Base-by-base conservation (phyloP, 2,113 vertebrate species). In the Eptesicus fuscus region DNA sequence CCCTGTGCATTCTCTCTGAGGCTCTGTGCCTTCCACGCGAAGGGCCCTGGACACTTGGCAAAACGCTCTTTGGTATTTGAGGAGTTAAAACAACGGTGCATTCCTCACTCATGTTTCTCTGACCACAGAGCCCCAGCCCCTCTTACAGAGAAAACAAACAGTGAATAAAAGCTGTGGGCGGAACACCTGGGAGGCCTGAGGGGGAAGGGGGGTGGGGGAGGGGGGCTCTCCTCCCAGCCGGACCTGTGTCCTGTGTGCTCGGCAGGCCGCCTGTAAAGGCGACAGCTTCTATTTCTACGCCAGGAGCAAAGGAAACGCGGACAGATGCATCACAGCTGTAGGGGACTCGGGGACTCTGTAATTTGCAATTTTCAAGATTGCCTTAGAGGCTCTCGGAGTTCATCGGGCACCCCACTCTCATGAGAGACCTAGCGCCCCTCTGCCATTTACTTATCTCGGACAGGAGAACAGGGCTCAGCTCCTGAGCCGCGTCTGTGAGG, bases 361-460 rank as follows among this genome's bases (percentile, higher is more conserved):
- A 95, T 79, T 89, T 53, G 42, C 70, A 65, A 25, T 92, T 93
- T 93, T 63, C 47, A 70, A 92, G 88, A 85, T 47, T 40, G 71
- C 47, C 90, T 77, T 59, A 40, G 69, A 28, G 51, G 23, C 78
- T 83, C 73, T 61, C 13, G 5, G 84, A 85, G 74, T 82, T 84
- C 28, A 28, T 16, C n/a, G 42, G 74, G 83, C 53, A 93, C 56
- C 51, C 53, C 83, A 56, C 37, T 76, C 90, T 76, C 49, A 23
- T 1, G 78, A 91, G 83, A 88, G 20, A 32, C 35, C 35, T 40
- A 0, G 13, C 40, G 61, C 70, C 69, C 49, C 40, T 69, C 35
- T 25, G 70, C 35, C 63, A 22, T 61, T 85, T 96, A 71, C 92
- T 97, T 91, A 86, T 95, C 92, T 85, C 96, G 90, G 88, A 67